phyloP scores from a whole-genome alignment of 2,888 invertebrate species.

The Cephonodes hylas region DNA sequence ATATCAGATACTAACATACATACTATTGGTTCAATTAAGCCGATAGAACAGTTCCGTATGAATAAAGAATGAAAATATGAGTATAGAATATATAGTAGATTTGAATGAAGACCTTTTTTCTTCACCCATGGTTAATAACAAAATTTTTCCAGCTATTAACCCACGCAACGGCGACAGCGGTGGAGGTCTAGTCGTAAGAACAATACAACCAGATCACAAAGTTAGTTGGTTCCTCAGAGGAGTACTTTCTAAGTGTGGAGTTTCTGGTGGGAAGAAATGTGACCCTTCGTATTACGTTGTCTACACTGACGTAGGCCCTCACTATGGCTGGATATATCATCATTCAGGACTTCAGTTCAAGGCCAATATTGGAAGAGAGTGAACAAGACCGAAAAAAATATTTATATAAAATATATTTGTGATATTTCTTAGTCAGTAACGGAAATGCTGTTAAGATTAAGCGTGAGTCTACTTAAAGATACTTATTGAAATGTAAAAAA shows the following conservation, averaged over 20 bases:
- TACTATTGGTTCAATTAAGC: too few species aligned
- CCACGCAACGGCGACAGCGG: conserved; percentile 85
- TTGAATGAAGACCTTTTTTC: too few species aligned
- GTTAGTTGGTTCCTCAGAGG: conserved; percentile 69
- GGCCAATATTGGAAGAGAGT: conserved; percentile 35
- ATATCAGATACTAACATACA: too few species aligned
- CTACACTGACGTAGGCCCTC: conserved; percentile 66
- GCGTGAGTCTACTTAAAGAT: background rate
- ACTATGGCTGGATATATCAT: conserved; percentile 69
- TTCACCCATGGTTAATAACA: too few species aligned
- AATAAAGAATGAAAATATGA: too few species aligned
- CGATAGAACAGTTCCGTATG: too few species aligned
- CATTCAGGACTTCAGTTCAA: conserved; percentile 55
- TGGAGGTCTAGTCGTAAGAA: conserved; percentile 78
- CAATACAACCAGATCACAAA: conserved; percentile 56
- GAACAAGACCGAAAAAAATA: background rate
- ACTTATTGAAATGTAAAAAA: background rate
- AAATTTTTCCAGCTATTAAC: conserved; percentile 63
- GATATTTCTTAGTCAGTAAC: background rate
- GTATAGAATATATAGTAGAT: too few species aligned
- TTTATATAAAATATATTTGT: background rate
- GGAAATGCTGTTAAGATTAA: background rate
- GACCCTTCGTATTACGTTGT: conserved; percentile 62
- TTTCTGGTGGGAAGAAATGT: conserved; percentile 46
- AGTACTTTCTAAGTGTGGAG: conserved; percentile 65